Evolutionary conservation across 2,113 vertebrate genomes (phyloP).

Genomic region (Cranoglanis bouderius): DNA sequence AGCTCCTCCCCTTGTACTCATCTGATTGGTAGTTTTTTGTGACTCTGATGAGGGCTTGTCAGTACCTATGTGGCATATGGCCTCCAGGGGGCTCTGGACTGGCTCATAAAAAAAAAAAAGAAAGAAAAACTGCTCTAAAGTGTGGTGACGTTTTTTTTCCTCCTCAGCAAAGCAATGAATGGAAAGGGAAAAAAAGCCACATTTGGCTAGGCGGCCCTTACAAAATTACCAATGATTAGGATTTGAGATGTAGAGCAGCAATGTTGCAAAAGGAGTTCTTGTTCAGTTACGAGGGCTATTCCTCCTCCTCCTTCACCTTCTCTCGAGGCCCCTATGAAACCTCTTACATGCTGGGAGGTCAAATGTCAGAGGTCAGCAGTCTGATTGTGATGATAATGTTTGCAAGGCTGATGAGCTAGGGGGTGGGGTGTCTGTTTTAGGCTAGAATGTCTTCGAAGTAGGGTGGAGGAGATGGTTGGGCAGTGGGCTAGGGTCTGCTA

Average conservation of each 20-base stretch:
- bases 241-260: background rate
- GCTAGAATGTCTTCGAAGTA: constrained; percentile 41
- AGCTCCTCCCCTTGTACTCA: constrained; percentile 35
- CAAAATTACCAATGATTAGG: background rate
- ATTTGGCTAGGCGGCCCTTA: background rate
- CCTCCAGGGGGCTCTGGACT: constrained; percentile 43
- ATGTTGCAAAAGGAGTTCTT: constrained; percentile 43
- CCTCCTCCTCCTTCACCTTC: constrained; percentile 38
- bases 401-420: constrained; percentile 64
- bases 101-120: constrained; percentile 29
- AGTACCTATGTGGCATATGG: background rate
- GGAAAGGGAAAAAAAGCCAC: background rate
- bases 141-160: constrained; percentile 2
- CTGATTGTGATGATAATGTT: constrained; percentile 84
- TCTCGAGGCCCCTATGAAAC: constrained; percentile 49
- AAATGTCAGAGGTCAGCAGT: constrained; percentile 76
- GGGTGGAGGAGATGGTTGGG: constrained; percentile 44
- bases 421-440: constrained; percentile 36
- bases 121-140: constrained; percentile 25
- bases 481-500: constrained; percentile 54
- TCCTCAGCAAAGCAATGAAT: constrained; percentile 48
- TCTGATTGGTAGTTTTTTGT: constrained; percentile 26
- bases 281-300: constrained; percentile 58
- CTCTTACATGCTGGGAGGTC: constrained; percentile 70
- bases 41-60: constrained; percentile 11